Evolutionary conservation across 23 tunicate genomes (phyloP), one percentile per base, ranked within the genome.

Genomic region (Styela clava): DNA sequence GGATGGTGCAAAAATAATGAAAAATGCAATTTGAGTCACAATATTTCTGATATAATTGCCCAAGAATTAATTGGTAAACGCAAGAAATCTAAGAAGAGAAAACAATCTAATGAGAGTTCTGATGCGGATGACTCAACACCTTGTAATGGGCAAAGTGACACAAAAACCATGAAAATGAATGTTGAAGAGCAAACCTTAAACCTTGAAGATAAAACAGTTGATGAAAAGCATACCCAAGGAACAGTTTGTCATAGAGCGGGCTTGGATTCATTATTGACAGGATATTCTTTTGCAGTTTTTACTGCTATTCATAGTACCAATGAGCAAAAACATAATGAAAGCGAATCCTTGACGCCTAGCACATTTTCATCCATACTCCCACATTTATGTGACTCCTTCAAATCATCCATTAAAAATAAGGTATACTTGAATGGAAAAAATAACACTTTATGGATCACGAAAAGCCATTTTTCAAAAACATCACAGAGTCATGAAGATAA

Each of bases 221-320:
- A 71, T 34, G 24, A 16, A 7, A 26, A 30, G 32, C 12, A 19
- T 34, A 26, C 35, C 28, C 81, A 74, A 34, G 85, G 83, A 24
- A 32, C 35, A 3, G 35, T 7, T 28, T 71, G 77, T 16, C 95
- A 89, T 74, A 34, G 95, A 1, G 82, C 95, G 24, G 88, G 95
- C 2, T 26, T 85, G 18, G 95, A 89, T 84, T 73, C 95, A 1
- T 89, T 89, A 26, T 78, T 89, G 86, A 89, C 95, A 64, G 95
- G 95, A 22, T 89, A 84, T 68, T 52, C 76, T 19, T 89, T 89
- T 81, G 95, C 88, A 20, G 74, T 80, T 19, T 89, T 84, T 35
- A 74, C 86, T 52, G 86, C 61, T 30, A 74, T 82, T 21, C 79
- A 65, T 33, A 2, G 27, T 24, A 64, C 64, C 3, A 37, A 25